Percentiles rank a stretch among this genome's conserved stretches.
These are phyloP conservation scores for Pteromalus puparum DNA, from an alignment of 1,140 invertebrate species.

Conservation along the genomic window DNA sequence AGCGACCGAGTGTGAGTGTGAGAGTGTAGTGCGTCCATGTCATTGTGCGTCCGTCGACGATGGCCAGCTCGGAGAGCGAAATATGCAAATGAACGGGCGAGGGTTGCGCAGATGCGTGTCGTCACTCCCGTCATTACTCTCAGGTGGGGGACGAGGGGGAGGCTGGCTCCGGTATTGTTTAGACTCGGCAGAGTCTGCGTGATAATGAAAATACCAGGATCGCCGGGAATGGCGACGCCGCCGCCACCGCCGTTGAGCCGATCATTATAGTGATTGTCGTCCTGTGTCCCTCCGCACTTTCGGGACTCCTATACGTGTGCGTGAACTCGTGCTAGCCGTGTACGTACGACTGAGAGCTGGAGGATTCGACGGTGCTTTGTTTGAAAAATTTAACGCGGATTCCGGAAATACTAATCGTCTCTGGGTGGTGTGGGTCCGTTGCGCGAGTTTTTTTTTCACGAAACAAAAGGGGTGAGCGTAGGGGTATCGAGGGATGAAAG, in stretches of 20 bases:
- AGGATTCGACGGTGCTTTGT: constrained; percentile 31
- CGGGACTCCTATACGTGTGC: neutral
- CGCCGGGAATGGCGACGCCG: constrained; percentile 7
- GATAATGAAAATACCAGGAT: constrained; percentile 53
- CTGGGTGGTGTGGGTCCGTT: neutral
- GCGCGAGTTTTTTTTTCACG: neutral
- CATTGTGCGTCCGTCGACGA: neutral
- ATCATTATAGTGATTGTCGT: constrained; percentile 50
- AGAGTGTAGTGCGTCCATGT: neutral
- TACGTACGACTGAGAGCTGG: neutral
- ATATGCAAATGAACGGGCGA: constrained; percentile 50
- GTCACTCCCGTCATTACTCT: constrained; percentile 50
- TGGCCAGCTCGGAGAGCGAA: constrained; percentile 24
- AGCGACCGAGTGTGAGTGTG: neutral
- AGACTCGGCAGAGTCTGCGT: neutral
- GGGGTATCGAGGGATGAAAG: neutral
- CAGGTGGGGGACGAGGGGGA: constrained; percentile 2
- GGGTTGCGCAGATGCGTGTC: constrained; percentile 26
- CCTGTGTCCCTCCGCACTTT: neutral
- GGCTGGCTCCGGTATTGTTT: neutral
- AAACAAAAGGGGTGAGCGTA: neutral
- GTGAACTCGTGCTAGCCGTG: neutral
- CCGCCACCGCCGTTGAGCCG: constrained; percentile 11
- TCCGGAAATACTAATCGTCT: constrained; percentile 45
- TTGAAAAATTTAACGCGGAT: constrained; percentile 45